These are phyloP conservation scores for Cataglyphis livida DNA, from an alignment of 2,888 invertebrate species.

Conservation along the genomic window DNA sequence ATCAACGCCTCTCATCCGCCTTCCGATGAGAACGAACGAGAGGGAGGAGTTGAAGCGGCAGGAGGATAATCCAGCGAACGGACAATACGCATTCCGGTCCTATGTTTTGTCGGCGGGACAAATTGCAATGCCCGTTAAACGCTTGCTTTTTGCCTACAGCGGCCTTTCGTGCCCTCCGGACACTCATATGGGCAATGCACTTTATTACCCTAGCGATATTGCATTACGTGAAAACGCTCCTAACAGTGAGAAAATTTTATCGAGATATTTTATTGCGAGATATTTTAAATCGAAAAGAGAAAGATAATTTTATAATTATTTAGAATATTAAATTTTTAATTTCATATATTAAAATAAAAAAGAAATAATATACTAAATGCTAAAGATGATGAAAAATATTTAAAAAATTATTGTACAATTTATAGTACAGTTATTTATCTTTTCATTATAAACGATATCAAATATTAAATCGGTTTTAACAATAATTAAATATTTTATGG, in stretches of 20 bases:
- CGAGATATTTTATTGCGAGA: constrained; percentile 2
- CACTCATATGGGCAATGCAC: constrained; percentile 56
- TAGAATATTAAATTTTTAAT: constrained; percentile 7
- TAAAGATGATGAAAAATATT: background rate
- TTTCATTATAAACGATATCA: background rate
- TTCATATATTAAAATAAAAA: background rate
- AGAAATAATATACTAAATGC: background rate
- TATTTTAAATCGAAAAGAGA: background rate
- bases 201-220: constrained; percentile 15
- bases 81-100: constrained; percentile 83
- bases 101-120: constrained; percentile 83
- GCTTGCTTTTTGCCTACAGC: constrained; percentile 79
- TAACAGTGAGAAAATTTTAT: constrained; percentile 18
- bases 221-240: constrained; percentile 1
- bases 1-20: constrained; percentile 31
- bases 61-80: constrained; percentile 73
- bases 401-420: background rate
- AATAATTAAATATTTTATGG: background rate
- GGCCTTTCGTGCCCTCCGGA: constrained; percentile 68
- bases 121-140: constrained; percentile 84
- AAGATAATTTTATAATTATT: background rate
- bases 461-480: background rate
- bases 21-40: constrained; percentile 42
- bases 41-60: constrained; percentile 43
- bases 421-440: background rate